These are phyloP conservation scores for Abrostola tripartita DNA, from an alignment of 2,888 invertebrate species.

Conservation along the genomic window DNA sequence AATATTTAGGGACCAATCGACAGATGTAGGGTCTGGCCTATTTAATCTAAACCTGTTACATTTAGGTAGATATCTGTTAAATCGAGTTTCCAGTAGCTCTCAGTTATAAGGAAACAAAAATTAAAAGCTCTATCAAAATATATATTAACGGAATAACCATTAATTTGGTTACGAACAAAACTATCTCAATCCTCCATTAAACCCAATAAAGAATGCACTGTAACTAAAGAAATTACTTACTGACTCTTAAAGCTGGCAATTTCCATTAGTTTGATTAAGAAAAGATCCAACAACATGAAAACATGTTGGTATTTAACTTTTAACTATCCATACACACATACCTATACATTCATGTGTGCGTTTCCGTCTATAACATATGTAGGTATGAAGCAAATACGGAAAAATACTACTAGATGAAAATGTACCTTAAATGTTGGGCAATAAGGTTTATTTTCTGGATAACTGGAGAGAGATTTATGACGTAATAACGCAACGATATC, in stretches of 20 bases:
- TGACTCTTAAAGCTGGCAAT: slow-evolving; percentile 70
- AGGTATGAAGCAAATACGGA: slow-evolving; percentile 64
- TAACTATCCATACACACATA: slow-evolving; percentile 77
- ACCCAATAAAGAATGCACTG: slow-evolving; percentile 51
- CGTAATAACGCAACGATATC: slow-evolving; percentile 58
- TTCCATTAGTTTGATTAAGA: slow-evolving; percentile 84
- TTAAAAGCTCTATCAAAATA: slow-evolving; percentile 15
- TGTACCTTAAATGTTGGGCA: slow-evolving; percentile 28
- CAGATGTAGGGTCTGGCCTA: neutral
- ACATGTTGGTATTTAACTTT: slow-evolving; percentile 84
- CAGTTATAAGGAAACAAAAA: slow-evolving; percentile 16
- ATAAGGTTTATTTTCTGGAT: slow-evolving; percentile 59
- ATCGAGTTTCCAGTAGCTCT: slow-evolving; percentile 17
- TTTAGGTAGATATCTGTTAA: neutral
- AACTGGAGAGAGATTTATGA: slow-evolving; percentile 56
- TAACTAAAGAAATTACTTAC: slow-evolving; percentile 67
- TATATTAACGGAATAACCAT: slow-evolving; percentile 20
- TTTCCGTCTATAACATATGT: slow-evolving; percentile 66
- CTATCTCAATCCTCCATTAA: slow-evolving; percentile 27
- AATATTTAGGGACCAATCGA: slow-evolving; percentile 23
- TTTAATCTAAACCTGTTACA: slow-evolving; percentile 8
- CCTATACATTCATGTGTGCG: slow-evolving; percentile 63
- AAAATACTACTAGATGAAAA: slow-evolving; percentile 34
- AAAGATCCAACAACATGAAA: slow-evolving; percentile 75
- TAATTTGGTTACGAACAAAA: slow-evolving; percentile 33